Conservation (phyloP, 92 coral and sea anemone species). For the Siderastrea radians region DNA sequence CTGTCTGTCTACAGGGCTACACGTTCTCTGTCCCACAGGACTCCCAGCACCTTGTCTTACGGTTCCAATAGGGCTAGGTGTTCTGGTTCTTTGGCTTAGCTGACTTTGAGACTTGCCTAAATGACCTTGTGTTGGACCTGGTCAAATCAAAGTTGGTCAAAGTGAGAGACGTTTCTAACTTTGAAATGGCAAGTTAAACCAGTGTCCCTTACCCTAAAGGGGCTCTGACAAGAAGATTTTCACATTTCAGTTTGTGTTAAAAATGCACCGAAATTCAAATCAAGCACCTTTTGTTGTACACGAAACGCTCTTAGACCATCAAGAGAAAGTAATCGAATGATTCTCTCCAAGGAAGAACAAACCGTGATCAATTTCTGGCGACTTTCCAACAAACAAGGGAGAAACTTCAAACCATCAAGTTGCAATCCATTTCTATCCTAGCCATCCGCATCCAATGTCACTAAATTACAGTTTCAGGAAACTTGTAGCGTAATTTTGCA, state of each 20-base stretch:
- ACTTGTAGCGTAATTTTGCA: too few species aligned
- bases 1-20: constrained; percentile 69
- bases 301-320: too few species aligned
- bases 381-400: too few species aligned
- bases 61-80: constrained; percentile 77
- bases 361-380: too few species aligned
- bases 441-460: too few species aligned
- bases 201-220: background rate
- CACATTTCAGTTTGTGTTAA: background rate
- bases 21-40: constrained; percentile 70
- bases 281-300: too few species aligned
- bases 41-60: constrained; percentile 67
- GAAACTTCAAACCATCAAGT: too few species aligned
- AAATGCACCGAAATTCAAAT: too few species aligned
- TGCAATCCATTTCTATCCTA: too few species aligned
- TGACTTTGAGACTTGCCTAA: constrained; percentile 25
- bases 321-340: too few species aligned
- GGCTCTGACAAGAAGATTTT: background rate
- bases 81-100: constrained; percentile 47
- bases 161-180: background rate
- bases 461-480: too few species aligned
- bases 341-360: too few species aligned
- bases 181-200: background rate
- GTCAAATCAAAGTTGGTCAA: background rate
- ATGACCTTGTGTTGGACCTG: constrained; percentile 19